Evolutionary conservation across 1,140 invertebrate species (phyloP).

Genomic region (Lerema accius): DNA sequence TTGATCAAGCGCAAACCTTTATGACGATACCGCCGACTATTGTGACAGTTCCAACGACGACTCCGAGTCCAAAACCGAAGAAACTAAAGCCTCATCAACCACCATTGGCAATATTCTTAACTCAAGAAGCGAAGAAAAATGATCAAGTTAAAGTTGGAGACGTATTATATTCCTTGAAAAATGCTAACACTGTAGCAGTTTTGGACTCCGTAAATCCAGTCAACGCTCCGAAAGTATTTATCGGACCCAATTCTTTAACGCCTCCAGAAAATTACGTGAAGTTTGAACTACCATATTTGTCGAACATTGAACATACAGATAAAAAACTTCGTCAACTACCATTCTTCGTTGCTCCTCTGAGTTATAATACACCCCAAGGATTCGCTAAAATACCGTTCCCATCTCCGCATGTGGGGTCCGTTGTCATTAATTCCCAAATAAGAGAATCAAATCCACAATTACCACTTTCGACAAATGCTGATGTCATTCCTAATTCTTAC

Average conservation of each 20-base stretch:
- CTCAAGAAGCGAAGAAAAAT: conserved; percentile 77
- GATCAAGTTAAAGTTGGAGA: conserved; percentile 85
- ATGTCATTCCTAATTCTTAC: conserved; percentile 54
- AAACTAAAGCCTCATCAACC: conserved; percentile 90
- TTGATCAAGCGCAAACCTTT: conserved; percentile 60
- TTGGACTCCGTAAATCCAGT: conserved; percentile 86
- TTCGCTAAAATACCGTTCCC: conserved; percentile 93
- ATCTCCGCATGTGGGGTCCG: conserved; percentile 92
- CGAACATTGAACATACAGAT: conserved; percentile 88
- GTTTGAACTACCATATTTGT: conserved; percentile 92
- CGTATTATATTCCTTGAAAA: conserved; percentile 87
- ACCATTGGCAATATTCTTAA: conserved; percentile 90
- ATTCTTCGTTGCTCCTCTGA: conserved; percentile 92
- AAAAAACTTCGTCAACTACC: conserved; percentile 88
- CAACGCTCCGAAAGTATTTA: conserved; percentile 89
- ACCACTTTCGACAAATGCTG: conserved; percentile 38
- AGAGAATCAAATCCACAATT: conserved; percentile 48
- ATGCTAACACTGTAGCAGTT: conserved; percentile 88
- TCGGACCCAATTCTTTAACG: conserved; percentile 89
- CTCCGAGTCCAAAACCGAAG: conserved; percentile 79
- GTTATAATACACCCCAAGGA: conserved; percentile 90
- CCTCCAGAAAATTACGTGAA: conserved; percentile 89
- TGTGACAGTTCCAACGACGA: conserved; percentile 75
- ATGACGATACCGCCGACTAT: conserved; percentile 73
- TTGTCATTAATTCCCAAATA: conserved; percentile 86